phyloP scores from a whole-genome alignment of 2,113 vertebrate species.

The Neofelis nebulosa region DNA sequence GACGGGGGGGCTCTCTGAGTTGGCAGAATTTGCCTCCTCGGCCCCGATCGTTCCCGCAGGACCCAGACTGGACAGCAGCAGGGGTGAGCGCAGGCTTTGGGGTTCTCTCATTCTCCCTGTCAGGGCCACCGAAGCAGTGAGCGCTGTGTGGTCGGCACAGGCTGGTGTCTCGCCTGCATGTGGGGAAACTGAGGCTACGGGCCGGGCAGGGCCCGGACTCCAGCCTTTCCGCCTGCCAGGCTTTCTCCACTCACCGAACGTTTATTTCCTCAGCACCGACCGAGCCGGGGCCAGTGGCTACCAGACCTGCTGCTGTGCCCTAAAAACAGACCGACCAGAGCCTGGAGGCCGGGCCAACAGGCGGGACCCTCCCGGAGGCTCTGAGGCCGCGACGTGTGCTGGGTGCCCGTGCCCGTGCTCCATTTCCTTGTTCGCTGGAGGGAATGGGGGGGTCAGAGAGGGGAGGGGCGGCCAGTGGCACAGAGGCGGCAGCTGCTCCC shows the following conservation, averaged over 20 bases:
- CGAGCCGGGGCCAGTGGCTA: accelerated
- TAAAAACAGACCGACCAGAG: background rate
- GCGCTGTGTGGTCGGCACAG: accelerated
- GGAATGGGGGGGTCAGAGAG: accelerated
- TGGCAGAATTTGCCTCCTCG: background rate
- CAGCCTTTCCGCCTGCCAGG: background rate
- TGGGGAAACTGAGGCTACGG: slow-evolving; percentile 27
- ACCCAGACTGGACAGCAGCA: too few relatives aligned
- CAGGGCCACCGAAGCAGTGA: accelerated
- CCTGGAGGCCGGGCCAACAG: background rate
- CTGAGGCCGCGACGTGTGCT: accelerated
- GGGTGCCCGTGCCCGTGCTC: accelerated
- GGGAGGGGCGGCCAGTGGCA: background rate
- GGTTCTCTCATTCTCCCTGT: background rate
- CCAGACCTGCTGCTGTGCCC: accelerated
- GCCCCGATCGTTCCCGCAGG: accelerated
- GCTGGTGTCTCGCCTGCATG: background rate
- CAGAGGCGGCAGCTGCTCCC: background rate
- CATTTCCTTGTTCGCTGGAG: background rate
- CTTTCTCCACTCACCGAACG: background rate
- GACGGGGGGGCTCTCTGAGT: too few relatives aligned
- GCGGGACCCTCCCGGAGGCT: accelerated
- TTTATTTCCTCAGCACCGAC: accelerated
- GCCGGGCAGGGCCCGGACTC: background rate
- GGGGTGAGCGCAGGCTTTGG: accelerated